Evolutionary conservation across 2,888 invertebrate species (phyloP).

Genomic region (Volucella zonaria): DNA sequence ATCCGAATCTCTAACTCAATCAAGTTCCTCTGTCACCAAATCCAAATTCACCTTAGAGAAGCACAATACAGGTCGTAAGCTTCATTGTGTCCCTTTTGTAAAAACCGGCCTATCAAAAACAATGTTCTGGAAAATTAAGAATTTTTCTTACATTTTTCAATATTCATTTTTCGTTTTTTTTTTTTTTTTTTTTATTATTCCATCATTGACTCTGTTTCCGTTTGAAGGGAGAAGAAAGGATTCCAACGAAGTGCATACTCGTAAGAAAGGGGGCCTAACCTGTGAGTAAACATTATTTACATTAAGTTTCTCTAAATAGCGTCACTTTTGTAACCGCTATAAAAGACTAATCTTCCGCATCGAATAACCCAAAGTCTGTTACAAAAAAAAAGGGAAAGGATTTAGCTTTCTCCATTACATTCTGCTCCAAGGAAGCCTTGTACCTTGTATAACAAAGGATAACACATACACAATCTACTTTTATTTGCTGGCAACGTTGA

Average conservation of each 20-base stretch:
- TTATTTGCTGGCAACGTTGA: constrained; percentile 61
- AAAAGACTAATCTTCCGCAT: constrained; percentile 69
- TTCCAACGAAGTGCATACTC: background rate
- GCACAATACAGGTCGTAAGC: too few species aligned
- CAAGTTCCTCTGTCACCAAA: too few species aligned
- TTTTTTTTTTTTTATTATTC: constrained; percentile 9
- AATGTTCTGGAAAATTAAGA: constrained; percentile 57
- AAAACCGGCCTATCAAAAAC: constrained; percentile 30
- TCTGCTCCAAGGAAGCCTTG: constrained; percentile 18
- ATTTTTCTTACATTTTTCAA: background rate
- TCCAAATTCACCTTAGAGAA: too few species aligned
- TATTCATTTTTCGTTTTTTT: background rate
- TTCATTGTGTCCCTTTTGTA: too few species aligned
- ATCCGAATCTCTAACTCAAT: too few species aligned
- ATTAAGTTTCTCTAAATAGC: constrained; percentile 49
- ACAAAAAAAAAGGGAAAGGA: constrained; percentile 18
- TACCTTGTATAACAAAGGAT: constrained; percentile 35
- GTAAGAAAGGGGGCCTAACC: background rate
- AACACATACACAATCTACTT: constrained; percentile 44
- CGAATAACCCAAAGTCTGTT: constrained; percentile 51
- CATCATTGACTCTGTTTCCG: background rate
- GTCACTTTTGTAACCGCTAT: constrained; percentile 61
- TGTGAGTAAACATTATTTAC: constrained; percentile 30
- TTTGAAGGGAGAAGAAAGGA: background rate
- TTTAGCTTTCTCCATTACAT: background rate